A percentile compares a stretch with the other conserved stretches of the same genome.
phyloP scores from a whole-genome alignment of 2,888 invertebrate genomes.

The Tinea trinotella region DNA sequence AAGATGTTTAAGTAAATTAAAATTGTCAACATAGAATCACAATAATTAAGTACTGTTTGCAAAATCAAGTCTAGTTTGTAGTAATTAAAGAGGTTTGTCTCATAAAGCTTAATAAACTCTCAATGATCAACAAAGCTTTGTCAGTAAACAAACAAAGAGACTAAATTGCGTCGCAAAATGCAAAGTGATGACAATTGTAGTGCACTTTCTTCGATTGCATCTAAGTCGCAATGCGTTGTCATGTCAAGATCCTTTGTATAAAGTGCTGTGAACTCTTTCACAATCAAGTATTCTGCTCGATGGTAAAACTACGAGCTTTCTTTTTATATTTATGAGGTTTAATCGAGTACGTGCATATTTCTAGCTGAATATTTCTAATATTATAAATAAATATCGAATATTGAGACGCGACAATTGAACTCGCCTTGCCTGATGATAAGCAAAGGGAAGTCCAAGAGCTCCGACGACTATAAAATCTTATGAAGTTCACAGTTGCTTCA shows the following conservation, averaged over 20 bases:
- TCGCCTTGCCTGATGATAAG: too few species aligned
- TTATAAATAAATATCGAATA: too few species aligned
- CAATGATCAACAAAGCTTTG: neutral
- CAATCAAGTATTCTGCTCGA: constrained; percentile 1
- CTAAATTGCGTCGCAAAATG: neutral
- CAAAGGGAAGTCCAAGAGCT: too few species aligned
- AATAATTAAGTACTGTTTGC: neutral
- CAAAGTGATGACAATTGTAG: constrained; percentile 6
- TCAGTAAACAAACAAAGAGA: neutral
- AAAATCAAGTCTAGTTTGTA: neutral
- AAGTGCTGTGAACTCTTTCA: constrained; percentile 12
- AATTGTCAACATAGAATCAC: neutral
- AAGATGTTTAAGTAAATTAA: too few species aligned
- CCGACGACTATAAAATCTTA: too few species aligned
- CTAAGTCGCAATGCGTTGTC: constrained; percentile 9
- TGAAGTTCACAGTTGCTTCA: too few species aligned
- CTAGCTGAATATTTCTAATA: too few species aligned
- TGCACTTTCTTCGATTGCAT: constrained; percentile 15
- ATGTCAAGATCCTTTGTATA: constrained; percentile 7
- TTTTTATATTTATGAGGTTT: too few species aligned
- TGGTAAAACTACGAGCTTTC: too few species aligned
- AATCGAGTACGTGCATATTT: too few species aligned
- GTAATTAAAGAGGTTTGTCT: neutral
- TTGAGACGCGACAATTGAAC: too few species aligned
- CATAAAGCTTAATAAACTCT: neutral